These are phyloP conservation scores for Sciurus vulgaris DNA, from an alignment of 2,797 vertebrate species.

Conservation along the genomic window DNA sequence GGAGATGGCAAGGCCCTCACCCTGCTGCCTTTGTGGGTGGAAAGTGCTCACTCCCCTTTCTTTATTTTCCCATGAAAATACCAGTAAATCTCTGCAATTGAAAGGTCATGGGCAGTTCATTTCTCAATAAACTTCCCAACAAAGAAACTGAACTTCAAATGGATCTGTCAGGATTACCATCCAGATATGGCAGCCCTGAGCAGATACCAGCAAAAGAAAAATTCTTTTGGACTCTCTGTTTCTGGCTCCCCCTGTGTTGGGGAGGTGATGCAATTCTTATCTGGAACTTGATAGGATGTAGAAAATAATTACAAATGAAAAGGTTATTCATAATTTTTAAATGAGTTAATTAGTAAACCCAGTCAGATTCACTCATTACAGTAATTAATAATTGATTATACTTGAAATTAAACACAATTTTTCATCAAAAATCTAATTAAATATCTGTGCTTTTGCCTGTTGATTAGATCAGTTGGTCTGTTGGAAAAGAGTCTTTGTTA, in stretches of 20 bases:
- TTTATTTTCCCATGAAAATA: conserved; percentile 26
- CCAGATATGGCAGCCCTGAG: background rate
- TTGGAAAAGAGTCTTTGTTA: conserved; percentile 91
- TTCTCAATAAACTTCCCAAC: conserved; percentile 45
- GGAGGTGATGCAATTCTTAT: conserved; percentile 85
- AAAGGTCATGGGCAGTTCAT: conserved; percentile 28
- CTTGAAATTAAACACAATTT: conserved; percentile 99
- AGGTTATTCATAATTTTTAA: conserved; percentile 98
- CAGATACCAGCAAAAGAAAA: background rate
- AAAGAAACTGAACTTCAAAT: conserved; percentile 25
- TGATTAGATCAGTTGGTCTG: conserved; percentile 94
- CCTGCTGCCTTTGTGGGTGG: background rate
- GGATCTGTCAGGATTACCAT: background rate
- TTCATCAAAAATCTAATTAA: conserved; percentile 99
- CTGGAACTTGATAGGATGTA: conserved; percentile 88
- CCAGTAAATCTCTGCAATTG: background rate
- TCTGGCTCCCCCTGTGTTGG: conserved; percentile 36
- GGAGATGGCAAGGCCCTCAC: background rate
- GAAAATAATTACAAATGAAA: conserved; percentile 92
- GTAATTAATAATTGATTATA: conserved; percentile 99
- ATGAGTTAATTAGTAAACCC: conserved; percentile 99
- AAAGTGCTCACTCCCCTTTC: background rate
- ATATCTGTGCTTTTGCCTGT: conserved; percentile 90
- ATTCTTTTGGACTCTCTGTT: background rate
- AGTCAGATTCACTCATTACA: conserved; percentile 95